Percentiles rank a stretch among this genome's conserved stretches.
Evolutionary conservation across 2,113 vertebrate genomes (phyloP).

Genomic region (Pedionomus torquatus): DNA sequence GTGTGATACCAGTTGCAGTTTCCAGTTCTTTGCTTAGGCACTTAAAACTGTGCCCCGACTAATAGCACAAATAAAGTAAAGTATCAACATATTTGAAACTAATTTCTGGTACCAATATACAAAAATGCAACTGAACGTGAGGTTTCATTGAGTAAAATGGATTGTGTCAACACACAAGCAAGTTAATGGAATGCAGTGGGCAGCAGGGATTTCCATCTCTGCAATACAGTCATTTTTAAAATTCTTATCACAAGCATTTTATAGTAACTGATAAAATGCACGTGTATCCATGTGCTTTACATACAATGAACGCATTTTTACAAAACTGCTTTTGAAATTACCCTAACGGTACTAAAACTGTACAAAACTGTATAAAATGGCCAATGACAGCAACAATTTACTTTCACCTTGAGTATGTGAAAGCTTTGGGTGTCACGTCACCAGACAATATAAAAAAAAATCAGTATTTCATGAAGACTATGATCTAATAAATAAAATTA

Average conservation of each 20-base stretch:
- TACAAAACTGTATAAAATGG: not conserved
- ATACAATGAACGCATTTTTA: not conserved
- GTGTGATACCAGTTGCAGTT: not conserved
- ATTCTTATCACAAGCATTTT: not conserved
- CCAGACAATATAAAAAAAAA: not conserved
- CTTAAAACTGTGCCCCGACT: not conserved
- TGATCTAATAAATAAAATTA: not conserved
- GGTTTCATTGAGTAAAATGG: not conserved
- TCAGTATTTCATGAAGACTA: not conserved
- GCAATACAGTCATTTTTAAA: not conserved
- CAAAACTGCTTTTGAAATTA: not conserved
- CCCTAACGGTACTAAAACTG: not conserved
- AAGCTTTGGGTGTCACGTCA: not conserved
- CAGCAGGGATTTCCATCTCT: not conserved
- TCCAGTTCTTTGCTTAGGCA: not conserved
- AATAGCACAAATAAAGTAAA: not conserved
- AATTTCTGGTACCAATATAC: not conserved
- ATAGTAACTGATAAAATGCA: not conserved
- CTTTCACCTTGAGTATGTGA: not conserved
- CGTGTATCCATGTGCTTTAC: rapidly evolving
- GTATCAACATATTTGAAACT: not conserved
- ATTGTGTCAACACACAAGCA: not conserved
- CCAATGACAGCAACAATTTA: not conserved
- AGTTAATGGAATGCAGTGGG: not conserved
- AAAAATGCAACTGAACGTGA: not conserved